Conservation (phyloP, 2,888 invertebrate species). For the Eristalis arbustorum region DNA sequence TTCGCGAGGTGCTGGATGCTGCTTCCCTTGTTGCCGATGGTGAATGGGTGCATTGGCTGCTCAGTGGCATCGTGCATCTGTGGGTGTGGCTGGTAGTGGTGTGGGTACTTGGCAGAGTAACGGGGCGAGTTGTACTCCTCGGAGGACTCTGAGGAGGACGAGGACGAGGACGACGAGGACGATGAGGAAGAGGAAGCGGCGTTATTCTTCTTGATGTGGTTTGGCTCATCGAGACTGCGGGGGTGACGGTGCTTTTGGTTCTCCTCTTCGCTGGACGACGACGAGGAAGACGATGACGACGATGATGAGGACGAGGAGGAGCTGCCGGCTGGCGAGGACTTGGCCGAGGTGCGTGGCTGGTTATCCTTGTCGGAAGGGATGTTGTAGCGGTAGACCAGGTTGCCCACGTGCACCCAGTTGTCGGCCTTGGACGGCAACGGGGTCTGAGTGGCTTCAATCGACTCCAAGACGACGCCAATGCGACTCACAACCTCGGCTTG, state of each 20-base stretch:
- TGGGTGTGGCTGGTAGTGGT: conserved; percentile 75
- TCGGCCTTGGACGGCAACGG: conserved; percentile 2
- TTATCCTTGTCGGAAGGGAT: conserved; percentile 76
- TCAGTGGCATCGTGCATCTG: conserved; percentile 79
- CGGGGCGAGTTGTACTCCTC: conserved; percentile 47
- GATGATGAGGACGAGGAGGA: conserved; percentile 65
- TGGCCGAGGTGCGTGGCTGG: conserved; percentile 62
- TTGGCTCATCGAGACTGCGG: conserved; percentile 18
- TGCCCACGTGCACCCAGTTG: conserved; percentile 79
- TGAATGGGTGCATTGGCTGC: conserved; percentile 80
- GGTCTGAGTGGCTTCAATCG: conserved; percentile 60
- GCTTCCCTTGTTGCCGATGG: conserved; percentile 81
- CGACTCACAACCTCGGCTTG: conserved; percentile 84
- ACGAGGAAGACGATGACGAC: conserved; percentile 70
- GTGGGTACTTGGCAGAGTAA: conserved; percentile 34
- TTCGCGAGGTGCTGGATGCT: conserved; percentile 77
- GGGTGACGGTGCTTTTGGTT: conserved; percentile 20
- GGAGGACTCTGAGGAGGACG: conserved; percentile 62
- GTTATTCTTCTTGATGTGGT: conserved; percentile 27
- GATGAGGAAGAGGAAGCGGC: conserved; percentile 16
- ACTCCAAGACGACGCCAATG: conserved; percentile 82
- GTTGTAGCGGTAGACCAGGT: conserved; percentile 82
- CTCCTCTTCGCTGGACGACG: conserved; percentile 42
- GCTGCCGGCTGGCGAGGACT: neutral
- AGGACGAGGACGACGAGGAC: conserved; percentile 59